Evolutionary conservation across 2,113 vertebrate species (phyloP).

Genomic region (Dascyllus trimaculatus): DNA sequence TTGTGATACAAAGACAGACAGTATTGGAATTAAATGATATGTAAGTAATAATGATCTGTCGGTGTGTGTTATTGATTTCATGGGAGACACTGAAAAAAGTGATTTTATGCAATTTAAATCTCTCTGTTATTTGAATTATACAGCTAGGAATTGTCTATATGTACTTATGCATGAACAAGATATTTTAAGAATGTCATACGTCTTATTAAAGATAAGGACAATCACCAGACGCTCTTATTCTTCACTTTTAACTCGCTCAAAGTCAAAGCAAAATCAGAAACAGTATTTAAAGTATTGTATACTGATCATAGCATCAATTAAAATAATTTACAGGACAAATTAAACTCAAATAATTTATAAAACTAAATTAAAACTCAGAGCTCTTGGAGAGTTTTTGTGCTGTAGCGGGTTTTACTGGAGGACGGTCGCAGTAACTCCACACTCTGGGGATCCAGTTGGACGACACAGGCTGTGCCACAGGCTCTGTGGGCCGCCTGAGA

Average conservation of each 20-base stretch:
- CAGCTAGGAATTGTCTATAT: not conserved
- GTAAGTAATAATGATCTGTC: no score
- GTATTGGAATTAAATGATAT: no score
- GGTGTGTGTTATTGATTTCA: not conserved
- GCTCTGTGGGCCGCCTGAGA: constrained; percentile 69
- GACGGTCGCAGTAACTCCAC: constrained; percentile 27
- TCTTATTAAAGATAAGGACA: not conserved
- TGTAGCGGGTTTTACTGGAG: constrained; percentile 30
- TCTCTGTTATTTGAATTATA: not conserved
- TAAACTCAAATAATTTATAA: constrained; percentile 5
- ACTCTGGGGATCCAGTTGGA: constrained; percentile 37
- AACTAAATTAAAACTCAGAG: not conserved
- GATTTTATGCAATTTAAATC: not conserved
- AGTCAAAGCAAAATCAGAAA: not conserved
- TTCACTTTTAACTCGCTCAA: not conserved
- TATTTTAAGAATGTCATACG: not conserved
- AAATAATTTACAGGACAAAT: constrained; percentile 2
- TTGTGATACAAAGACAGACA: no score
- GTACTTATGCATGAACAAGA: no score
- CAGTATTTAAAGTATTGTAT: not conserved
- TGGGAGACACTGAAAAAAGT: not conserved
- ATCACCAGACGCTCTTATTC: not conserved
- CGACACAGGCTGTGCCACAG: constrained; percentile 68
- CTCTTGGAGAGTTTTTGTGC: not conserved
- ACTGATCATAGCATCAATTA: fast-evolving